Percentiles rank a stretch among this genome's conserved stretches.
Conservation (phyloP, 2,888 invertebrate genomes). For the Nemurella pictetii region DNA sequence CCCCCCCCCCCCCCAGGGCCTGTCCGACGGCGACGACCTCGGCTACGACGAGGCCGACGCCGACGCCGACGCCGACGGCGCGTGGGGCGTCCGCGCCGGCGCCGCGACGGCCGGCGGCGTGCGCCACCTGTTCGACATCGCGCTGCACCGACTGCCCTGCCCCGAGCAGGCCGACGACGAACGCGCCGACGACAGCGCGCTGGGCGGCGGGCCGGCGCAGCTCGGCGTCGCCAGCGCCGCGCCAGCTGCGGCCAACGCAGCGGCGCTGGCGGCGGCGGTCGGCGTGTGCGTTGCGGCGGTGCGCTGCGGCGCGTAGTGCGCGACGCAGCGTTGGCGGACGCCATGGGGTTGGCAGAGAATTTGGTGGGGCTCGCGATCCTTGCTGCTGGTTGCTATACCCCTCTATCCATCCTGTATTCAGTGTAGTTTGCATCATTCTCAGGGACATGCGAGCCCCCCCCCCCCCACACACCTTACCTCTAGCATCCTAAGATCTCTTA, state of each 20-base stretch:
- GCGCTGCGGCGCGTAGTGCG: constrained; percentile 15
- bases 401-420: too few species aligned
- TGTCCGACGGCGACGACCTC: constrained; percentile 30
- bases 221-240: background rate
- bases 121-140: constrained; percentile 58
- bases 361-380: background rate
- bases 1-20: background rate
- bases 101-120: constrained; percentile 37
- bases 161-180: constrained; percentile 50
- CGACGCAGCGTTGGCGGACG: background rate
- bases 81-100: constrained; percentile 43
- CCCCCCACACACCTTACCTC: too few species aligned
- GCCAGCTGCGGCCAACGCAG: background rate
- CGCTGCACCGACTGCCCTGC: constrained; percentile 62
- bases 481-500: too few species aligned
- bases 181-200: background rate
- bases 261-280: background rate
- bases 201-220: background rate
- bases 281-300: background rate
- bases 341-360: too few species aligned
- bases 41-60: constrained; percentile 37
- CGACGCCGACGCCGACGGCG: constrained; percentile 42
- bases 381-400: too few species aligned
- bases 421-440: too few species aligned
- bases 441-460: too few species aligned